Percentiles rank a stretch among this genome's conserved stretches.
Evolutionary conservation across 1,140 invertebrate species (phyloP).

Genomic region (Ceratoteleas bidentatus): DNA sequence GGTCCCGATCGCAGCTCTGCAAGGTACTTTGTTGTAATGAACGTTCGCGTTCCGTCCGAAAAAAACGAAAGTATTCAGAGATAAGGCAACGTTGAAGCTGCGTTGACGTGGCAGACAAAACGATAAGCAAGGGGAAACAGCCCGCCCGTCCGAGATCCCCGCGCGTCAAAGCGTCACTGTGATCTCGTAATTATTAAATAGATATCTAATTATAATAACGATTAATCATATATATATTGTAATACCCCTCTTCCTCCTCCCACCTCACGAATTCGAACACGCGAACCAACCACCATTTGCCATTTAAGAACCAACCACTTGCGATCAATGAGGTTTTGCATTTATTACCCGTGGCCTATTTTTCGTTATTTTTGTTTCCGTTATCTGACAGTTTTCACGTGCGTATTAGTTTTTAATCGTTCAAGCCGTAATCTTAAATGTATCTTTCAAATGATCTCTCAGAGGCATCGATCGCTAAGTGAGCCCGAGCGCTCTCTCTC

Average conservation of each 20-base stretch:
- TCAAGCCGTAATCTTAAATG: constrained; percentile 71
- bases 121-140: constrained; percentile 70
- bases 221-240: constrained; percentile 80
- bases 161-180: constrained; percentile 82
- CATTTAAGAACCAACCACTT: constrained; percentile 45
- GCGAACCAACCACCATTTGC: constrained; percentile 53
- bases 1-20: constrained; percentile 20
- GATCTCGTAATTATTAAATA: constrained; percentile 82
- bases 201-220: constrained; percentile 80
- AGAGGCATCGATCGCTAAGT: constrained; percentile 72
- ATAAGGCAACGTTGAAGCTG: constrained; percentile 35
- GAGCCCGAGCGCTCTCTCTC: constrained; percentile 66
- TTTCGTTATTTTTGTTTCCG: constrained; percentile 26
- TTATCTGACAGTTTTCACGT: constrained; percentile 18
- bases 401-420: constrained; percentile 73
- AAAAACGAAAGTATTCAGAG: constrained; percentile 56
- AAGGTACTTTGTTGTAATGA: constrained; percentile 42
- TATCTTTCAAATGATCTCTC: constrained; percentile 80
- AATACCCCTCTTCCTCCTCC: constrained; percentile 67
- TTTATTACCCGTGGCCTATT: constrained; percentile 48
- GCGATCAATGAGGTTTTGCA: constrained; percentile 60
- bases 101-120: constrained; percentile 29
- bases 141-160: constrained; percentile 80
- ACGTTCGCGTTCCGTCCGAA: constrained; percentile 59
- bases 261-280: constrained; percentile 51